Evolutionary conservation across 2,113 vertebrate species (phyloP).

Genomic region (Chionomys nivalis): DNA sequence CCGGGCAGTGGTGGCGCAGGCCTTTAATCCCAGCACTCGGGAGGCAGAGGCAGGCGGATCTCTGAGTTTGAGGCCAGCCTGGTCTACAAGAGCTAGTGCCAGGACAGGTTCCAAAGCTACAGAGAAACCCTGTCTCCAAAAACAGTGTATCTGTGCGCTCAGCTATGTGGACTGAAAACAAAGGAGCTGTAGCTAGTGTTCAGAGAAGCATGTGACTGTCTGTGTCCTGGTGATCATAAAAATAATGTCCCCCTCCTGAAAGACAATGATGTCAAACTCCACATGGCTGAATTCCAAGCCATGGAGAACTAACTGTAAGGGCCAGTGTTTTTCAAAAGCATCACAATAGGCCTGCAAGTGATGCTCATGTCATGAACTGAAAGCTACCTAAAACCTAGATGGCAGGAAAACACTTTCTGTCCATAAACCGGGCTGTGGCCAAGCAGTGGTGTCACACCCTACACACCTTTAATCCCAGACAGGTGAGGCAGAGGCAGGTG

Average conservation of each 20-base stretch:
- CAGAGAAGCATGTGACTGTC: no score
- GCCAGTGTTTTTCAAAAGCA: background rate
- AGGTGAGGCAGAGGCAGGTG: background rate
- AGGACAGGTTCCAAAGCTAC: no score
- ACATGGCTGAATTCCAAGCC: background rate
- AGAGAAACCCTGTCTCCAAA: no score
- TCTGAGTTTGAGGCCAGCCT: no score
- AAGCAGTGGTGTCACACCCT: no score
- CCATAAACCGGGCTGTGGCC: background rate
- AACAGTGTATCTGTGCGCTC: background rate
- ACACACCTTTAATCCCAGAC: background rate
- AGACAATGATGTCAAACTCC: background rate
- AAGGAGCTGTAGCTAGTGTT: no score
- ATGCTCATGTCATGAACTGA: background rate
- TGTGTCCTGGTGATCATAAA: background rate
- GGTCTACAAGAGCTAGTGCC: no score
- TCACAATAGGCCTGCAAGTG: background rate
- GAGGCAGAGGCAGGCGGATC: no score
- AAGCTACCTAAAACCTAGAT: background rate
- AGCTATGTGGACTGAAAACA: background rate
- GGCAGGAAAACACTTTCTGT: background rate
- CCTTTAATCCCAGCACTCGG: no score
- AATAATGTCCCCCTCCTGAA: background rate
- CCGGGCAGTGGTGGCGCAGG: no score
- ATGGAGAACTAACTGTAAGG: background rate